Base-by-base conservation (phyloP, 2,797 vertebrate species). In the Acrossocheilus fasciatus region DNA sequence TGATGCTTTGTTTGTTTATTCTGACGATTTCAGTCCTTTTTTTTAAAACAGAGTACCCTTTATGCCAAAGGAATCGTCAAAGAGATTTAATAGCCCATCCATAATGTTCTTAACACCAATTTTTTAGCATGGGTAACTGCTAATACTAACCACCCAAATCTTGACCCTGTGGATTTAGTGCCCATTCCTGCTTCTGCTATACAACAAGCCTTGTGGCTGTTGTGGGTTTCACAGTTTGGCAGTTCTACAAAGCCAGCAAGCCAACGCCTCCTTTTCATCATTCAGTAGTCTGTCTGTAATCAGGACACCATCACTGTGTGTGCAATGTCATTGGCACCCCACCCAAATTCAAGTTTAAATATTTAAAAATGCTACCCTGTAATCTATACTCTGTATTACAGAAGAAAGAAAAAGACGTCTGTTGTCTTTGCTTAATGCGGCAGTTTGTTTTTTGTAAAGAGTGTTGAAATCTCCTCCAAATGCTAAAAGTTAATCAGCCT, bases 311-410 rank as follows among this genome's bases (percentile, higher is more conserved):
- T 76, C 9, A 89, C 92, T 91, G 91, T 93, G 91, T 92, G 93
- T 94, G 93, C 89, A 90, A 91, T 93, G 87, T 94, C 94, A 94
- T 94, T 95, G 95, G 94, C 94, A 93, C 93, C 92, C 93, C 91
- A 92, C 93, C 92, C 92, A 93, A 92, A 89, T 92, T 82, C 91
- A 91, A 94, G 94, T 93, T 43, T 91, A 91, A 91, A 93, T 86
- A 93, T 92, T 94, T 79, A 92, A 93, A 92, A 88, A 79, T 83
- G 89, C 91, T 91, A 30, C 6, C 94, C 94, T 94, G 78, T 95
- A 95, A 95, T 95, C 94, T 95, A 89, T 87, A 70, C 83, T 82
- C 70, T 86, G 89, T 88, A 92, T 92, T 89, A 91, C 92, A 93
- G 92, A 92, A 91, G 91, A 92, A 91, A 68, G 89, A 91, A 89